Conservation (phyloP, 2,797 vertebrate species). For the Chanos chanos region DNA sequence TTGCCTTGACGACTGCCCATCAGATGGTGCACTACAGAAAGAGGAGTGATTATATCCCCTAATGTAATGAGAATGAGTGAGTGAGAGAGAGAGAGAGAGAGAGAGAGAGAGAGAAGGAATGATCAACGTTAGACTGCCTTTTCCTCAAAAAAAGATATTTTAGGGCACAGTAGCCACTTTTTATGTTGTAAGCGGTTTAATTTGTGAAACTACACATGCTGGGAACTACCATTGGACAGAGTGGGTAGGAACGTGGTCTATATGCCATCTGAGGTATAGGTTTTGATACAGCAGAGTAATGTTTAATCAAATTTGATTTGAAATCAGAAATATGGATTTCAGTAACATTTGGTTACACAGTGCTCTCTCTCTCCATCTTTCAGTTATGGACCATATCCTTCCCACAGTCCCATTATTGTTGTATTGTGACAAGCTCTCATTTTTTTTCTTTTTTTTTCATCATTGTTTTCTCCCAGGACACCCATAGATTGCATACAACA, state of each 20-base stretch:
- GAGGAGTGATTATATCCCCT: conserved; percentile 74
- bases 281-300: conserved; percentile 38
- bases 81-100: conserved; percentile 58
- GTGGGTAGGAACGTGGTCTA: conserved; percentile 41
- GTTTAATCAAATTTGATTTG: conserved; percentile 41
- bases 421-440: conserved; percentile 43
- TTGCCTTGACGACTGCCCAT: conserved; percentile 84
- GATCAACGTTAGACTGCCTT: conserved; percentile 81
- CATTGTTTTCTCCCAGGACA: conserved; percentile 29
- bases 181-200: conserved; percentile 48
- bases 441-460: conserved; percentile 35
- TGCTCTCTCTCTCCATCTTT: conserved; percentile 41
- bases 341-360: conserved; percentile 42
- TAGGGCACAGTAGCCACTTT: conserved; percentile 54
- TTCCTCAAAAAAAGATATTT: conserved; percentile 59
- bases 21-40: conserved; percentile 81
- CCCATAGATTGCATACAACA: conserved; percentile 37
- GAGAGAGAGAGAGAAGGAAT: conserved; percentile 60
- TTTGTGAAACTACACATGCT: conserved; percentile 51
- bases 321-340: no score
- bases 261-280: conserved; percentile 40
- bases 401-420: conserved; percentile 47
- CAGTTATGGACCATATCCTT: conserved; percentile 41
- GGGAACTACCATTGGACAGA: conserved; percentile 47
- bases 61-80: conserved; percentile 52